These are phyloP conservation scores for Dinoponera quadriceps DNA, from an alignment of 1,140 invertebrate species.

Conservation along the genomic window DNA sequence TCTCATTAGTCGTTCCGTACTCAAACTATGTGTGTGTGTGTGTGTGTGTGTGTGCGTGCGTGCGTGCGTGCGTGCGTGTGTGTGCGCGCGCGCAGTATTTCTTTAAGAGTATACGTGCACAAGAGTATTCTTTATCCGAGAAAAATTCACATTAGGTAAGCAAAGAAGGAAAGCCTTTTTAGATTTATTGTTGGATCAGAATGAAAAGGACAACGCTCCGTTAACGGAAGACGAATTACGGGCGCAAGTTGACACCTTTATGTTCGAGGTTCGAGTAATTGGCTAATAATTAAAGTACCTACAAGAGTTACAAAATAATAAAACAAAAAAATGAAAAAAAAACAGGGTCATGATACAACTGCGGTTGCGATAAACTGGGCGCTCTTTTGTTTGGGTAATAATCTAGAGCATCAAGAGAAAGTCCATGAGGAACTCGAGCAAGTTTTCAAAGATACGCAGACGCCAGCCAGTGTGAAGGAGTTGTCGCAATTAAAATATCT, in stretches of 20 bases:
- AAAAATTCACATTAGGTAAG: conserved; percentile 74
- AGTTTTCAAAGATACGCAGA: conserved; percentile 84
- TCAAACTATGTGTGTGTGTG: no score
- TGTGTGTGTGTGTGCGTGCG: no score
- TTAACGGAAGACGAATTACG: conserved; percentile 89
- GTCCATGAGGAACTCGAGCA: conserved; percentile 87
- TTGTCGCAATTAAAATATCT: conserved; percentile 87
- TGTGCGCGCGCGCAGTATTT: no score
- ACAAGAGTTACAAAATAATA: conserved; percentile 9
- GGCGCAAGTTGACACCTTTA: conserved; percentile 92
- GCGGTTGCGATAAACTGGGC: conserved; percentile 86
- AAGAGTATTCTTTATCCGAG: background rate
- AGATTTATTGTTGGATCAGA: conserved; percentile 89
- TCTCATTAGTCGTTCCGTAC: no score
- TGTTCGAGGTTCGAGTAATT: conserved; percentile 93
- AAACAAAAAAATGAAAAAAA: conserved; percentile 7
- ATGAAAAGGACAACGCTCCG: conserved; percentile 83
- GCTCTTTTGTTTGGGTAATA: conserved; percentile 85
- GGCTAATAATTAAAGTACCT: no score
- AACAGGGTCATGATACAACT: conserved; percentile 89
- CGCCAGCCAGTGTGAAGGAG: conserved; percentile 82
- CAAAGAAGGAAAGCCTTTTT: conserved; percentile 87
- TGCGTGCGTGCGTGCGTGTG: no score
- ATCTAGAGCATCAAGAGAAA: conserved; percentile 88
- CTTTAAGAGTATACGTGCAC: background rate